Conservation (phyloP, 2,113 vertebrate species). For the Egretta garzetta region DNA sequence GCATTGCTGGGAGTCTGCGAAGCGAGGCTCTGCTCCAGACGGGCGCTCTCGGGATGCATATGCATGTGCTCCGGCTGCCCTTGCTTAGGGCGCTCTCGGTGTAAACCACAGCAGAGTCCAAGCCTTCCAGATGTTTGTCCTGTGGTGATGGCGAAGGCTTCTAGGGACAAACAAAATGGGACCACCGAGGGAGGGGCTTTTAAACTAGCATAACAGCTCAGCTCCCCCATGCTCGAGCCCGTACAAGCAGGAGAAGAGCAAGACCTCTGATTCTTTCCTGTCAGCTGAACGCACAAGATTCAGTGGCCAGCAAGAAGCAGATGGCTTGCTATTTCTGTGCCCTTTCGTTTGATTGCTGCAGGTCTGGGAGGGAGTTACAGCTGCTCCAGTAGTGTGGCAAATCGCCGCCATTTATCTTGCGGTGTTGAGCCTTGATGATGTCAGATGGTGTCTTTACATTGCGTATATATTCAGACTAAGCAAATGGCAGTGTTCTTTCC, state of each 20-base stretch:
- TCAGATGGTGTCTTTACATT: constrained; percentile 48
- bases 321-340: constrained; percentile 59
- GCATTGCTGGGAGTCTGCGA: background rate
- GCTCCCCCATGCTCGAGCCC: background rate
- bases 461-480: background rate
- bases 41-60: background rate
- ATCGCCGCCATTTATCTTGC: constrained; percentile 34
- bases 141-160: background rate
- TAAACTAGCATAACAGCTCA: background rate
- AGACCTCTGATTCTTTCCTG: background rate
- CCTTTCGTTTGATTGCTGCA: constrained; percentile 42
- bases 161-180: background rate
- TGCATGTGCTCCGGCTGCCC: background rate
- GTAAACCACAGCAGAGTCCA: accelerated
- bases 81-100: background rate
- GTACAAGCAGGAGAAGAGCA: background rate
- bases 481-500: constrained; percentile 20
- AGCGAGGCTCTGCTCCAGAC: background rate
- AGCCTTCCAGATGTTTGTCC: background rate
- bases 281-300: background rate
- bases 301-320: constrained; percentile 39
- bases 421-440: background rate
- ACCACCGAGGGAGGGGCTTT: background rate
- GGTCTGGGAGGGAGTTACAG: constrained; percentile 41
- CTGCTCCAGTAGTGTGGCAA: constrained; percentile 30